Conservation (phyloP, 2,888 invertebrate species). For the Escarpia spicata region DNA sequence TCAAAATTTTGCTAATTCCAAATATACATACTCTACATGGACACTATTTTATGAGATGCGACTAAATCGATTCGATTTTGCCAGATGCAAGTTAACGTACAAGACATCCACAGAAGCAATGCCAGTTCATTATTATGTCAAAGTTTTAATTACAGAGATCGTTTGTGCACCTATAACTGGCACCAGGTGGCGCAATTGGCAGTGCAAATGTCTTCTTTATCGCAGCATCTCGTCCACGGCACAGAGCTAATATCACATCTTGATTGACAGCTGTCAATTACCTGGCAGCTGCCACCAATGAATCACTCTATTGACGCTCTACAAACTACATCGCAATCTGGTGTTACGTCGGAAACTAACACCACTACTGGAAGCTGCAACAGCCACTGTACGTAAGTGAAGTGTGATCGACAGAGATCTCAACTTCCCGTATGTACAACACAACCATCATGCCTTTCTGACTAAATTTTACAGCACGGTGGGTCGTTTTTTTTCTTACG, state of each 20-base stretch:
- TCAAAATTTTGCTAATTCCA: not conserved
- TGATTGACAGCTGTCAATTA: not conserved
- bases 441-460: not conserved
- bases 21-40: not conserved
- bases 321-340: not conserved
- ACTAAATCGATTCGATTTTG: too few species aligned
- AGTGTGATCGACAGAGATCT: not conserved
- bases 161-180: not conserved
- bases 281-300: not conserved
- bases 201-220: not conserved
- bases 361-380: not conserved
- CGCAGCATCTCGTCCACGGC: not conserved
- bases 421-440: not conserved
- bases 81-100: too few species aligned
- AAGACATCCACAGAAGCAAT: not conserved
- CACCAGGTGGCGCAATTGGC: not conserved
- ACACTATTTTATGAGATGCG: too few species aligned
- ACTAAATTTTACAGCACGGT: not conserved
- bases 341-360: not conserved
- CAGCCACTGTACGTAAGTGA: not conserved
- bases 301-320: not conserved
- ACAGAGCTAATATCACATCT: not conserved
- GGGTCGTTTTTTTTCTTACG: not conserved
- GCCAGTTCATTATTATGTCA: not conserved
- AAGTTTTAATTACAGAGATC: slow-evolving; percentile 5